phyloP scores from a whole-genome alignment of 2,113 vertebrate genomes.

The Cyrtonyx montezumae region DNA sequence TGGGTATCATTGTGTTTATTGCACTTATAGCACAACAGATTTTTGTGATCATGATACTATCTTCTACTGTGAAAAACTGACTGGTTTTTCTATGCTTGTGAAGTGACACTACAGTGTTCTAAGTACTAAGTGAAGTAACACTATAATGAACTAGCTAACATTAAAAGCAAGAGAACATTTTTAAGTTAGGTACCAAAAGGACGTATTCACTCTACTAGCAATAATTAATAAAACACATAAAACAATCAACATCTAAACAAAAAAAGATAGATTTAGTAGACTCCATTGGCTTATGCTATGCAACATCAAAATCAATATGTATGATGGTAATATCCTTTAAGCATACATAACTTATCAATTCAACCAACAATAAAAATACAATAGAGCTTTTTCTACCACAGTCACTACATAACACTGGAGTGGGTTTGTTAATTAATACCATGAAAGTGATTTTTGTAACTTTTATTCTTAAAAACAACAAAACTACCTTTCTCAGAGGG shows the following conservation, averaged over 20 bases:
- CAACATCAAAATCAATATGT: neutral
- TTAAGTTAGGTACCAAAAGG: neutral
- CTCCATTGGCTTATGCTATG: neutral
- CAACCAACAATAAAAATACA: neutral
- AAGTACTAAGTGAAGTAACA: neutral
- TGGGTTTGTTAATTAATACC: neutral
- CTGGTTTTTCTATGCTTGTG: neutral
- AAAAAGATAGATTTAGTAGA: slow-evolving; percentile 32
- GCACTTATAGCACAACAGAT: neutral
- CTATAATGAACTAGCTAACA: neutral
- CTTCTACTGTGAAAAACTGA: neutral
- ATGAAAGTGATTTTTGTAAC: neutral
- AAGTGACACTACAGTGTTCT: neutral
- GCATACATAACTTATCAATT: slow-evolving; percentile 45
- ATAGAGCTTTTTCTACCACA: neutral
- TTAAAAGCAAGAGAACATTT: neutral
- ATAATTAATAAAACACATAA: neutral
- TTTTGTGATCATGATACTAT: neutral
- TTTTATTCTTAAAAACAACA: neutral
- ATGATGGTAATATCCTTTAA: slow-evolving; percentile 7
- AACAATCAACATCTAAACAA: neutral
- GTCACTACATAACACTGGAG: neutral
- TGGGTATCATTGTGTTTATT: neutral
- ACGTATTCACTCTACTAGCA: neutral
- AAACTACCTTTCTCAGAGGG: neutral